Evolutionary conservation across 2,888 invertebrate genomes (phyloP).

Genomic region (Cosmia pyralina): DNA sequence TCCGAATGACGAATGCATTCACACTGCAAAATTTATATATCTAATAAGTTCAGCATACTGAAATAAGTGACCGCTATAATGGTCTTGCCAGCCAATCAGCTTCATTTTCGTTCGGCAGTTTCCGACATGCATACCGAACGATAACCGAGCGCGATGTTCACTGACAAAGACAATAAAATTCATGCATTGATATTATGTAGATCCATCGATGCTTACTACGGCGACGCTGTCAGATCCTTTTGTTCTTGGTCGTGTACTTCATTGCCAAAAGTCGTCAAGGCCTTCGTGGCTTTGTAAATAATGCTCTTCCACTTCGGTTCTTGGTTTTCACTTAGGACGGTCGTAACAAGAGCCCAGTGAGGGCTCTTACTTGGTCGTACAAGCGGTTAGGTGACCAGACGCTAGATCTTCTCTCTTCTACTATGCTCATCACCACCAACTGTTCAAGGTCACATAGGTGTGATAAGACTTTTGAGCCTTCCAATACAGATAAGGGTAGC

Average conservation of each 20-base stretch:
- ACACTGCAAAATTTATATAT: not conserved
- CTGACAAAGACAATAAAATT: not conserved
- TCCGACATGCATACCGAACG: slow-evolving; percentile 2
- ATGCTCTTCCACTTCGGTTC: not conserved
- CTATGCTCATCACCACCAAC: not conserved
- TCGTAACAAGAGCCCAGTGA: not conserved
- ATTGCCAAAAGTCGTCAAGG: not conserved
- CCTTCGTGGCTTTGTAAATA: not conserved
- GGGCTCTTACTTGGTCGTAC: not conserved
- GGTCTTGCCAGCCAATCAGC: slow-evolving; percentile 28
- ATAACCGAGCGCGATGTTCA: not conserved
- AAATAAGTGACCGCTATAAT: slow-evolving; percentile 1
- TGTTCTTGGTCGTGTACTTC: not conserved
- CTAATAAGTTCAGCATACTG: slow-evolving; percentile 5
- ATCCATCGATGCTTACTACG: not conserved
- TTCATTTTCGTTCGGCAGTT: slow-evolving; percentile 18
- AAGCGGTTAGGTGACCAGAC: not conserved
- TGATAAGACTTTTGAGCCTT: not conserved
- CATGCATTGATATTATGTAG: not conserved
- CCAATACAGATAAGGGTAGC: no score
- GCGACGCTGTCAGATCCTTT: not conserved
- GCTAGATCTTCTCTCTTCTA: not conserved
- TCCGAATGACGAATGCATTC: not conserved
- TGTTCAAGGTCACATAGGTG: not conserved
- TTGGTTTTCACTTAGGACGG: not conserved